These are phyloP conservation scores for Manacus vitellinus DNA, from an alignment of 2,113 vertebrate genomes.

Conservation along the genomic window DNA sequence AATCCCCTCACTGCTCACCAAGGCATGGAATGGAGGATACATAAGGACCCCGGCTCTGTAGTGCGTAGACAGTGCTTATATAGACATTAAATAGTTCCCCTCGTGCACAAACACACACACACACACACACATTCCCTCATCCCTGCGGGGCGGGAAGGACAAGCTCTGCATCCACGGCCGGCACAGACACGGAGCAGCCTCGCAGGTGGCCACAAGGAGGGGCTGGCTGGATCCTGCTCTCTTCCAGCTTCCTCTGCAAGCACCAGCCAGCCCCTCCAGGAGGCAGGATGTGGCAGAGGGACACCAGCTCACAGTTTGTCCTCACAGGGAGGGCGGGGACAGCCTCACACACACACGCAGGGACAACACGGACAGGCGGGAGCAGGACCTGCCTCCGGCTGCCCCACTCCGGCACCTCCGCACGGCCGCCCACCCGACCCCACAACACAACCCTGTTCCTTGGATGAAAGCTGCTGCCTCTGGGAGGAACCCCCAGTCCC, in stretches of 20 bases:
- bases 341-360: neutral
- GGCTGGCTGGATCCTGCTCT: neutral
- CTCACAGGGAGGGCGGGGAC: neutral
- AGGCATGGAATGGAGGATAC: neutral
- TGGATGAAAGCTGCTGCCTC: constrained; percentile 27
- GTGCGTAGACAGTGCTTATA: constrained; percentile 32
- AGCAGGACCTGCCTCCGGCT: constrained; percentile 9
- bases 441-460: constrained; percentile 19
- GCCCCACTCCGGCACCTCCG: neutral
- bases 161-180: neutral
- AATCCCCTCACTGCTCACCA: neutral
- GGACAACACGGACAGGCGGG: neutral
- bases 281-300: neutral
- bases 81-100: constrained; percentile 52
- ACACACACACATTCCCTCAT: neutral
- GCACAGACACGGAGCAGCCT: neutral
- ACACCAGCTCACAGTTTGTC: neutral
- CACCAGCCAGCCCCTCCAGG: neutral
- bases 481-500: neutral
- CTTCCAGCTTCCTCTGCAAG: neutral
- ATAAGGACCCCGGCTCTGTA: neutral
- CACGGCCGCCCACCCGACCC: neutral
- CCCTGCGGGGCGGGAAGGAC: neutral
- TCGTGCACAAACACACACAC: constrained; percentile 14
- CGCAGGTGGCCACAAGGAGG: neutral